Conservation (phyloP, 2,797 vertebrate genomes). For the Cichlasoma orientale region DNA sequence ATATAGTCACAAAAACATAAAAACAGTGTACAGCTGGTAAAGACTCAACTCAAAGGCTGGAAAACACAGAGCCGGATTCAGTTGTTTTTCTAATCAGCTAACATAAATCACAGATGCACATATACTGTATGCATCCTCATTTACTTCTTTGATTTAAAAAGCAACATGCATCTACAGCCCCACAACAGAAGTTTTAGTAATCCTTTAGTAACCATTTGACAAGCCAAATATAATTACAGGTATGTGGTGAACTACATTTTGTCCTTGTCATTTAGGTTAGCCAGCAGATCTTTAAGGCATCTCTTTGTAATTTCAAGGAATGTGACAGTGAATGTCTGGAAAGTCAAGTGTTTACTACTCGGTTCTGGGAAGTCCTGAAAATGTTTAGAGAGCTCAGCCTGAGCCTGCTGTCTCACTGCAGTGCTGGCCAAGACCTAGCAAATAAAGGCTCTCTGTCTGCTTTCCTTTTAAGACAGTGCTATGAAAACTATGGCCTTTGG, state of each 20-base stretch:
- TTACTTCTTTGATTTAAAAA: background rate
- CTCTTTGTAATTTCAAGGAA: slow-evolving; percentile 30
- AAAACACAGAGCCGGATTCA: background rate
- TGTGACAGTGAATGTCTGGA: slow-evolving; percentile 62
- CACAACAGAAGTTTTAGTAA: background rate
- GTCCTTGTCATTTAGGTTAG: background rate
- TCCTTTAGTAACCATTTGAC: background rate
- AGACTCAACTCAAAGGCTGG: background rate
- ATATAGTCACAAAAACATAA: slow-evolving; percentile 3
- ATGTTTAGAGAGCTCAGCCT: slow-evolving; percentile 43
- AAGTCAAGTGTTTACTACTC: slow-evolving; percentile 62
- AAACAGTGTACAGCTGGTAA: background rate
- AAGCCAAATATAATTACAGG: background rate
- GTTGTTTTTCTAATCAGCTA: background rate
- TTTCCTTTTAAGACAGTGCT: slow-evolving; percentile 72
- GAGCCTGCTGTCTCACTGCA: slow-evolving; percentile 13
- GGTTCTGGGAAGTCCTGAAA: slow-evolving; percentile 14
- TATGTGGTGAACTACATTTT: background rate
- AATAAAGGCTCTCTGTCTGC: slow-evolving; percentile 19
- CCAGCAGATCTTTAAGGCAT: background rate
- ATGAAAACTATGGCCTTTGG: slow-evolving; percentile 49
- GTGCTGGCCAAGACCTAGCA: slow-evolving; percentile 32
- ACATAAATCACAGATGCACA: background rate
- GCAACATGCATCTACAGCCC: background rate
- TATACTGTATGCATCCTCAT: background rate